Percentiles rank a stretch among this genome's conserved stretches.
These are phyloP conservation scores for Bradypus variegatus DNA, from an alignment of 2,797 vertebrate species.

Conservation along the genomic window DNA sequence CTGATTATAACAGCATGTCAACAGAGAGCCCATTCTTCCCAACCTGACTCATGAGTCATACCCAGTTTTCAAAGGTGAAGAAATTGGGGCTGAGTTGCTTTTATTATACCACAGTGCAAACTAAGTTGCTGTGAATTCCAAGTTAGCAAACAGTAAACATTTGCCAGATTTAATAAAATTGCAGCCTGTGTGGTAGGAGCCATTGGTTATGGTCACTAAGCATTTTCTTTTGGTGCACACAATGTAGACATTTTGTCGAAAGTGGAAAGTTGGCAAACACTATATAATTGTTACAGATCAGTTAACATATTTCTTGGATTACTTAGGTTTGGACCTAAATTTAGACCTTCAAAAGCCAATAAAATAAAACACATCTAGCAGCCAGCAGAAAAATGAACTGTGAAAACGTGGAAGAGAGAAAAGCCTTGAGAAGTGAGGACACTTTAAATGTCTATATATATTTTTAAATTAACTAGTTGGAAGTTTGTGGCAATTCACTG, in stretches of 20 bases:
- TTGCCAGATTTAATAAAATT: too few species aligned
- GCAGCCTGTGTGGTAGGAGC: neutral
- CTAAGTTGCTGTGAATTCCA: too few species aligned
- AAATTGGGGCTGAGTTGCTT: too few species aligned
- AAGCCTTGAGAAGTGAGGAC: constrained; percentile 58
- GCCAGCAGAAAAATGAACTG: constrained; percentile 67
- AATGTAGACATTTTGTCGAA: constrained; percentile 12
- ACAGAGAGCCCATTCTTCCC: too few species aligned
- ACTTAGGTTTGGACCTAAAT: constrained; percentile 63
- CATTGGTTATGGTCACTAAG: neutral
- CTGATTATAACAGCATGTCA: too few species aligned
- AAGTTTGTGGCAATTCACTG: constrained; percentile 65
- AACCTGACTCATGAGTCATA: too few species aligned
- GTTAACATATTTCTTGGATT: constrained; percentile 59
- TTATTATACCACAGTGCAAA: too few species aligned
- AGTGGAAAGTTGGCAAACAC: constrained; percentile 52
- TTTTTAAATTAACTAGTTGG: constrained; percentile 68
- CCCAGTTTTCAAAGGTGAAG: too few species aligned
- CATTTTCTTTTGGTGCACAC: neutral
- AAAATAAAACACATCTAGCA: constrained; percentile 65
- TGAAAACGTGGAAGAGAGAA: constrained; percentile 65
- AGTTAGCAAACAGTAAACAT: too few species aligned
- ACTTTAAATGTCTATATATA: constrained; percentile 58
- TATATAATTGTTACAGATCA: constrained; percentile 42
- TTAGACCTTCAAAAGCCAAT: constrained; percentile 67